Evolutionary conservation across 1,140 invertebrate genomes (phyloP).

Genomic region (Camponotus vicinus): DNA sequence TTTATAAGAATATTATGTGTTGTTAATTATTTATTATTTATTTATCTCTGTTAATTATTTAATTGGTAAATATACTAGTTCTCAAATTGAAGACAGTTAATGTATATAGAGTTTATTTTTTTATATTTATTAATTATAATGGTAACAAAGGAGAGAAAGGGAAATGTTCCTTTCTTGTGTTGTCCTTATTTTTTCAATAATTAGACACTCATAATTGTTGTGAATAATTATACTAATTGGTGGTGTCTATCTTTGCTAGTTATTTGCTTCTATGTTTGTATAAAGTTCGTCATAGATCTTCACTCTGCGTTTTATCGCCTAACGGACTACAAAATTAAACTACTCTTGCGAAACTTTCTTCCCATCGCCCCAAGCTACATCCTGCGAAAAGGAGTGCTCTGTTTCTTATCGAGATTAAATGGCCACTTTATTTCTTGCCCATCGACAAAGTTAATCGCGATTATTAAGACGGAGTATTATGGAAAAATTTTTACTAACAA

Average conservation of each 20-base stretch:
- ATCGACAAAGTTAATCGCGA: conserved; percentile 30
- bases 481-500: not conserved
- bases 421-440: not conserved
- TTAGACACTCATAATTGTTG: not conserved
- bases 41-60: not conserved
- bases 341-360: conserved; percentile 21
- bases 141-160: too few species aligned
- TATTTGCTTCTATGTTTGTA: conserved; percentile 1
- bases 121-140: conserved; percentile 24
- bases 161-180: not conserved
- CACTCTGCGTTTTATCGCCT: conserved; percentile 2
- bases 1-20: not conserved
- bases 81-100: not conserved
- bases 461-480: conserved; percentile 10
- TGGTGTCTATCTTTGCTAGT: not conserved
- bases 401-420: conserved; percentile 35
- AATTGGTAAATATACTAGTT: conserved; percentile 5
- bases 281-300: conserved; percentile 10
- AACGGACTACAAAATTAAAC: conserved; percentile 37
- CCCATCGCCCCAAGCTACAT: conserved; percentile 4
- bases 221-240: conserved; percentile 8
- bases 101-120: not conserved
- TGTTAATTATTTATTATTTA: too few species aligned
- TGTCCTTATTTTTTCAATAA: not conserved
- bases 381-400: conserved; percentile 2